A percentile compares a stretch with the other conserved stretches of the same genome.
phyloP scores from a whole-genome alignment of 2,797 vertebrate species.

The Bovichtus variegatus region DNA sequence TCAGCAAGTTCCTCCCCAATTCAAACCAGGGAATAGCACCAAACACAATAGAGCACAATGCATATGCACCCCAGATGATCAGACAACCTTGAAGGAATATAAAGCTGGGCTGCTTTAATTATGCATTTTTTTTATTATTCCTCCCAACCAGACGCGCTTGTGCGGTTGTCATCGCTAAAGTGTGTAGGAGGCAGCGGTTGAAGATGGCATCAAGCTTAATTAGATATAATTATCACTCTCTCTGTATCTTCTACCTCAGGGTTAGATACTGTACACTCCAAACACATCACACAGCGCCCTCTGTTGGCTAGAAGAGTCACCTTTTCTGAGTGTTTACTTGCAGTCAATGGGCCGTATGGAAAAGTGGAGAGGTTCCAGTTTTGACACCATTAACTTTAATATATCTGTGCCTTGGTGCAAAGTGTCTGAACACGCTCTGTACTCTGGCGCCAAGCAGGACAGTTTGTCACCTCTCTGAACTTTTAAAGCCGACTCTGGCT shows the following conservation, averaged over 20 bases:
- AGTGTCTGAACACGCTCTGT: constrained; percentile 51
- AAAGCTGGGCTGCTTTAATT: constrained; percentile 21
- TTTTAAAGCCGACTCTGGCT: constrained; percentile 36
- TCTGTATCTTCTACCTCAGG: constrained; percentile 59
- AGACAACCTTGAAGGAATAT: constrained; percentile 15
- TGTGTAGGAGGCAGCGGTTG: constrained; percentile 68
- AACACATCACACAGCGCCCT: constrained; percentile 60
- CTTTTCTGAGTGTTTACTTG: constrained; percentile 31
- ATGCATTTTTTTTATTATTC: constrained; percentile 28
- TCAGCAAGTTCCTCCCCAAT: constrained; percentile 24
- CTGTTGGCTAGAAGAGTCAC: constrained; percentile 60
- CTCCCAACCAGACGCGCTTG: constrained; percentile 17
- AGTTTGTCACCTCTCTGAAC: constrained; percentile 60
- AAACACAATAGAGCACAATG: background rate
- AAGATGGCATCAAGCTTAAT: constrained; percentile 78
- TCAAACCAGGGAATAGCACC: constrained; percentile 12
- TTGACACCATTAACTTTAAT: constrained; percentile 68
- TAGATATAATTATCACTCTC: constrained; percentile 76
- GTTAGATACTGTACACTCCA: constrained; percentile 37
- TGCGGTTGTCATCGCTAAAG: constrained; percentile 59
- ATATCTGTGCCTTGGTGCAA: constrained; percentile 59
- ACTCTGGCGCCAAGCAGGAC: constrained; percentile 44
- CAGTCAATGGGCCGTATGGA: constrained; percentile 48
- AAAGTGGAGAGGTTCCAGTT: constrained; percentile 57
- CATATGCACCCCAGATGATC: constrained; percentile 30